Conservation (phyloP, 2,797 vertebrate genomes). For the Anguilla marmorata region DNA sequence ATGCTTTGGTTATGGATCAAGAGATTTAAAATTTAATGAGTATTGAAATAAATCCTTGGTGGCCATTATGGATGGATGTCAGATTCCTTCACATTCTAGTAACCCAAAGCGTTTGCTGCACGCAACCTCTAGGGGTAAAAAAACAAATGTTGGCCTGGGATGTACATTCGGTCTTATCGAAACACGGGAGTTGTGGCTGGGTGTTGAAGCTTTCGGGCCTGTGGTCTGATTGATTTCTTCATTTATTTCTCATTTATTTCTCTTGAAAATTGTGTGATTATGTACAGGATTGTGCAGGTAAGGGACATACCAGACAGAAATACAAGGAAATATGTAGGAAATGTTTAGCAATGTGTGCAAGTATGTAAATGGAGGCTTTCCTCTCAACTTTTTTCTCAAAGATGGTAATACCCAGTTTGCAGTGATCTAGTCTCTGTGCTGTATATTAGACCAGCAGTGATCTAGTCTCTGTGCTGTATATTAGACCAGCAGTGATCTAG, state of each 20-base stretch:
- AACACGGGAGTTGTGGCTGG: neutral
- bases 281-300: neutral
- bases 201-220: neutral
- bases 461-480: slow-evolving; percentile 8
- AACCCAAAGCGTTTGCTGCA: neutral
- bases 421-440: too few species aligned
- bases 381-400: neutral
- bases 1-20: slow-evolving; percentile 2
- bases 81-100: neutral
- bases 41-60: neutral
- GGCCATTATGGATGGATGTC: neutral
- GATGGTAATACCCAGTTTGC: neutral
- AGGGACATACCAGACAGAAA: neutral
- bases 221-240: neutral
- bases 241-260: neutral
- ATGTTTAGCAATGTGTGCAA: neutral
- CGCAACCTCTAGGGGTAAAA: neutral
- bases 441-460: too few species aligned
- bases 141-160: neutral
- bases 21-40: neutral
- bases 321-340: neutral
- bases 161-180: neutral
- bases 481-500: neutral
- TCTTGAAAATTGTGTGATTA: neutral
- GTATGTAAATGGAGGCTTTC: neutral